Evolutionary conservation across 2,888 invertebrate genomes (phyloP).

Genomic region (Mycalesis mineus): DNA sequence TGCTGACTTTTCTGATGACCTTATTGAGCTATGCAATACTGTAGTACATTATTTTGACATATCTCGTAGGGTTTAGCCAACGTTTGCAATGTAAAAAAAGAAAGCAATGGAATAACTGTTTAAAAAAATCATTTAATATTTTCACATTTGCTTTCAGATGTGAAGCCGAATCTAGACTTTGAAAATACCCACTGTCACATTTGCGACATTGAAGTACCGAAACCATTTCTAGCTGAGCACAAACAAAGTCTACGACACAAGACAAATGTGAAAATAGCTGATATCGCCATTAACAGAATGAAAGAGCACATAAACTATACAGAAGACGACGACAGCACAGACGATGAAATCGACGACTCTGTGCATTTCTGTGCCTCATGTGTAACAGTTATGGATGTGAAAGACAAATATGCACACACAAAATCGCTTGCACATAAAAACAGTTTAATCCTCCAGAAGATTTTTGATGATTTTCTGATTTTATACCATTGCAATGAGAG

Average conservation of each 20-base stretch:
- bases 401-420: conserved; percentile 32
- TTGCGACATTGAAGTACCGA: conserved; percentile 41
- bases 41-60: too few relatives aligned
- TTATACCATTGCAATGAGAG: conserved; percentile 15
- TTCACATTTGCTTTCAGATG: conserved; percentile 10
- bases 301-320: conserved; percentile 29
- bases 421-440: conserved; percentile 31
- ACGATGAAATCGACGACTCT: conserved; percentile 11
- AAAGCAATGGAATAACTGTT: too few relatives aligned
- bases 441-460: conserved; percentile 30
- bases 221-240: conserved; percentile 34
- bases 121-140: too few relatives aligned
- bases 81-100: too few relatives aligned
- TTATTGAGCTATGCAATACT: too few relatives aligned
- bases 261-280: conserved; percentile 33
- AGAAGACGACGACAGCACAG: too few relatives aligned
- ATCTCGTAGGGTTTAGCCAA: too few relatives aligned
- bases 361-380: conserved; percentile 39
- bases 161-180: not conserved
- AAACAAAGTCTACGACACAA: conserved; percentile 37
- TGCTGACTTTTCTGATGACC: too few relatives aligned
- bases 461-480: conserved; percentile 31
- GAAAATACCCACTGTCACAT: conserved; percentile 37
- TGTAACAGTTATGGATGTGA: conserved; percentile 21
- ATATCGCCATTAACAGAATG: conserved; percentile 34